Percentiles rank a stretch among this genome's conserved stretches.
Conservation (phyloP, 2,113 vertebrate species). For the Nothocercus nigrocapillus region DNA sequence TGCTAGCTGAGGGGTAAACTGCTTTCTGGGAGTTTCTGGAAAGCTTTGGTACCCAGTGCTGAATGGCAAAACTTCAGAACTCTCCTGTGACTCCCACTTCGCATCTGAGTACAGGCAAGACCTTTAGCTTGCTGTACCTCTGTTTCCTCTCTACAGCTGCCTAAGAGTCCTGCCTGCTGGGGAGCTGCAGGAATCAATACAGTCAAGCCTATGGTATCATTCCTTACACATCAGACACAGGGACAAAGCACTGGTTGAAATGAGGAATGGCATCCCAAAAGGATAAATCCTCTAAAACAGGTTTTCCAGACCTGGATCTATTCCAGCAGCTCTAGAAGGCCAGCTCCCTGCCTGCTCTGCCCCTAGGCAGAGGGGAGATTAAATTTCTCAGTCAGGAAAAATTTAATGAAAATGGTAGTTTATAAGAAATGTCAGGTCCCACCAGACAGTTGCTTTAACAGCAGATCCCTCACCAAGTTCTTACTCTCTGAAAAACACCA, state of each 20-base stretch:
- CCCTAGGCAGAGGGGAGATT: background rate
- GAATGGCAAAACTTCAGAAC: background rate
- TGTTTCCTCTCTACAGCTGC: background rate
- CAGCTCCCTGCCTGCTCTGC: background rate
- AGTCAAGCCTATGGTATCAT: background rate
- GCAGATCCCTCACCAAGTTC: background rate
- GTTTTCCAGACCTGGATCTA: background rate
- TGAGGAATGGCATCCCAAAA: background rate
- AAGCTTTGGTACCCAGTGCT: background rate
- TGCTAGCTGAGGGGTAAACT: background rate
- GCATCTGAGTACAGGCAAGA: background rate
- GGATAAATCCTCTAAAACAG: background rate
- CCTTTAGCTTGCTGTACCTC: background rate
- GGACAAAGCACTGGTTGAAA: background rate
- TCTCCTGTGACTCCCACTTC: background rate
- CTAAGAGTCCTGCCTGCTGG: background rate
- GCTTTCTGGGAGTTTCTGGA: background rate
- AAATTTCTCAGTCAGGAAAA: background rate
- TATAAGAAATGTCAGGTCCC: background rate
- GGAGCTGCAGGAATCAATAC: background rate
- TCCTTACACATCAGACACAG: background rate
- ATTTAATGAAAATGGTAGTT: background rate
- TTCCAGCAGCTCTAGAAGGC: background rate
- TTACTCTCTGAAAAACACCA: conserved; percentile 22
- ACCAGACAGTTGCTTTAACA: conserved; percentile 15